Evolutionary conservation across 2,113 vertebrate genomes (phyloP), one percentile per base, ranked within the genome.

Genomic region (Nanorana parkeri): DNA sequence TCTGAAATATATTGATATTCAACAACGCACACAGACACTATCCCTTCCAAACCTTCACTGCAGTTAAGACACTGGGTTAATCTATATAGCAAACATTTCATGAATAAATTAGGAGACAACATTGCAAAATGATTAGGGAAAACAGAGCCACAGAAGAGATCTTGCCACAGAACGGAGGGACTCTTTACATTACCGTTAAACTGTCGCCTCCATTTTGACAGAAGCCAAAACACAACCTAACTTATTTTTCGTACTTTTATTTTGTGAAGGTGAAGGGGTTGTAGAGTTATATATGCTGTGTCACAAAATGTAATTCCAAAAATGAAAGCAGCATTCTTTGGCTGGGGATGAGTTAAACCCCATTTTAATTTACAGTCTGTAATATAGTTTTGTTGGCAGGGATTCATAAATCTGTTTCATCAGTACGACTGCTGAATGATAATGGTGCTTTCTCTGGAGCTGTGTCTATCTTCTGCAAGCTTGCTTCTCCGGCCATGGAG

Each of bases 321-420:
- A 88, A 84, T 85, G 86, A 72, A 56, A 81, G 83, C 76, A 85
- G 76, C 78, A 85, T 80, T 80, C 73, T 86, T 72, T 80, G 86
- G 77, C 85, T 68, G 20, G 68, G 85, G 83, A 55, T 83, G 82
- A 87, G 84, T 84, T 90, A 90, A 92, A 86, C 77, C 83, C 68
- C 5, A 8, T 88, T 93, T 92, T 91, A 91, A 92, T 93, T 93
- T 93, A 86, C 77, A 87, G 67, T 84, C 87, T 4, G 15, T 87
- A 88, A 86, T 92, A 89, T 75, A 88, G 86, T 90, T 92, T 91
- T 86, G 83, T 84, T 89, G 89, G 84, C 90, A 88, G 84, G 17
- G 84, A 88, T 90, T 92, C 89, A 88, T 91, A 92, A 93, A 89
- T 90, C 87, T 81, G 89, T 91, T 90, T 90, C 86, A 89, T 84